phyloP scores from a whole-genome alignment of 1,140 invertebrate species.

The Caenorhabditis latens region DNA sequence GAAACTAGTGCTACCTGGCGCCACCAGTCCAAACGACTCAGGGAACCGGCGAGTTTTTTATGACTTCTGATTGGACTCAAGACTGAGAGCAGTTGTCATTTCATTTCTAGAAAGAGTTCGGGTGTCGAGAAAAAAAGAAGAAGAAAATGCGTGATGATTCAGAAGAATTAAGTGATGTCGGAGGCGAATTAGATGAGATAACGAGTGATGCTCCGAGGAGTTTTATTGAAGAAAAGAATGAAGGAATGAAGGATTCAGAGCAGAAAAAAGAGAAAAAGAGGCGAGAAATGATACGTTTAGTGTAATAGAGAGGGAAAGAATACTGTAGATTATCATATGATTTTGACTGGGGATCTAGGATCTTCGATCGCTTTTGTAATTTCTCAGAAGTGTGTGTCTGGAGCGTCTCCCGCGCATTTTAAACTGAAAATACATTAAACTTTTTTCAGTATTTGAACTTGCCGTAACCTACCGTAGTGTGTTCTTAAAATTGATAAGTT shows the following conservation, averaged over 20 bases:
- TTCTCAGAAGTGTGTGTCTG: no score
- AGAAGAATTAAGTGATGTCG: slow-evolving; percentile 6
- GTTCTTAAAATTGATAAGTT: no score
- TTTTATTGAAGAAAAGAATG: not conserved
- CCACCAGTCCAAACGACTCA: slow-evolving; percentile 2
- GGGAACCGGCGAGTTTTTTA: slow-evolving; percentile 37
- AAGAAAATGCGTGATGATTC: not conserved
- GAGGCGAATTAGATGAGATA: slow-evolving; percentile 45
- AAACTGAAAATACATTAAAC: no score
- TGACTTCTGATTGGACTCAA: not conserved
- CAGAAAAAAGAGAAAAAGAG: not conserved
- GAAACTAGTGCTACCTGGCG: slow-evolving; percentile 44
- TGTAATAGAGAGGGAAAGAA: no score
- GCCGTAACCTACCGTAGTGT: no score
- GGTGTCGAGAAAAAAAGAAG: not conserved
- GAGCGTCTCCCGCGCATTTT: no score
- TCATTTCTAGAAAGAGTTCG: not conserved
- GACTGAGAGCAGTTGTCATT: not conserved
- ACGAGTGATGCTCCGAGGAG: not conserved
- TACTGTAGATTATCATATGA: no score
- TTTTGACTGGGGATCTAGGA: no score
- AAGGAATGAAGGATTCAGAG: not conserved
- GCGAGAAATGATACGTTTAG: not conserved
- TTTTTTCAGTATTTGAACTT: no score
- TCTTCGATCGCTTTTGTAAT: no score